Evolutionary conservation across 2,888 invertebrate genomes (phyloP), one percentile per base, ranked within the genome.

Genomic region (Anorthoa munda): DNA sequence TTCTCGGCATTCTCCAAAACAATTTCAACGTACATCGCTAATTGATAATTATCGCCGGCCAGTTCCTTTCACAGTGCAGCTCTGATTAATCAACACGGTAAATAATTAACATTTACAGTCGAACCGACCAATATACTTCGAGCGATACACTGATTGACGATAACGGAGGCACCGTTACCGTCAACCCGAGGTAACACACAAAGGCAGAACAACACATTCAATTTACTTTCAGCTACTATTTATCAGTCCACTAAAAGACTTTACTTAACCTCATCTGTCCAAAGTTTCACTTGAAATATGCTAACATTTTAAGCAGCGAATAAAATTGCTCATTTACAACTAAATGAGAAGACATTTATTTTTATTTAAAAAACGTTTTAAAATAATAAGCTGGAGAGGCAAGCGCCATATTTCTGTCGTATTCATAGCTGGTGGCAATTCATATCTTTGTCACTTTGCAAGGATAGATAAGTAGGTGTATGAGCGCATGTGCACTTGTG

Each of bases 381-480:
- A 71, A 74, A 72, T 74, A 73, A 77, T 74, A 72, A 68, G 23
- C 65, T 65, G 60, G 67, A 66, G 63, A 80, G 63, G 55, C 65
- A 56, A 67, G 60, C 50, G 59, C 66, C 66, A 80, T 78, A 78
- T 78, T 80, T 76, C 70, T 77, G 65, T 66, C 68, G 71, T 56
- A 66, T 61, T 72, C 77, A 75, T 71, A 64, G 64, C 74, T 66
- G 66, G 53, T 70, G 56, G 61, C 74, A 74, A 84, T 79, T 85
- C 77, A 83, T 77, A 85, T 77, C 23, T 66, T 66, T 77, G 82
- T 78, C 77, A 84, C 56, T 84, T 64, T 64, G 73, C 63, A 72
- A 65, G 76, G 68, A 77, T 72, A 79, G 72, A 75, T 82, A 78
- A 79, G 70, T 81, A 77, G 68, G 76, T 76, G 77, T 80, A 82